These are phyloP conservation scores for Galendromus occidentalis DNA, from an alignment of 1,140 invertebrate genomes.

Conservation along the genomic window DNA sequence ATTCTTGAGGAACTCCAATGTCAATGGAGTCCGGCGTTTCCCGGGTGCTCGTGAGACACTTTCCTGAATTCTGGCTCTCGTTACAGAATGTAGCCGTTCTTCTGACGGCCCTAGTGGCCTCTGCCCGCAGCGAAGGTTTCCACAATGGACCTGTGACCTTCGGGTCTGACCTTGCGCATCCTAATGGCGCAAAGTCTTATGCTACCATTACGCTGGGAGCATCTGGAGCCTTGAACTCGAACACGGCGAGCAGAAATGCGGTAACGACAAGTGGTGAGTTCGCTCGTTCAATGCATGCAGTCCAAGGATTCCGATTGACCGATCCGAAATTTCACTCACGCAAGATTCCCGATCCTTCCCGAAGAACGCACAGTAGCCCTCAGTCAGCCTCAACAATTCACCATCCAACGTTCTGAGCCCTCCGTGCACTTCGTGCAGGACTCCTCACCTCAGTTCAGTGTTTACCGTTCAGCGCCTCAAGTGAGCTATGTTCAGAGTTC, in stretches of 20 bases:
- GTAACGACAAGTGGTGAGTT: background rate
- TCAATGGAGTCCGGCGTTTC: too few relatives aligned
- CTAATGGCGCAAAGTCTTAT: background rate
- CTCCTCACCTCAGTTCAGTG: background rate
- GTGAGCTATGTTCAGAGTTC: background rate
- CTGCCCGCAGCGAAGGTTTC: background rate
- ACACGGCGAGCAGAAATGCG: background rate
- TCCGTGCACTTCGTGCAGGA: background rate
- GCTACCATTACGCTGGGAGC: background rate
- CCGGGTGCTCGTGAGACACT: too few relatives aligned
- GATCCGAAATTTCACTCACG: too few relatives aligned
- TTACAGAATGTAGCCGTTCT: too few relatives aligned
- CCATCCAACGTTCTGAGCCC: too few relatives aligned
- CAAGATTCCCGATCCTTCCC: too few relatives aligned
- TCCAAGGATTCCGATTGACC: too few relatives aligned
- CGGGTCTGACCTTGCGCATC: background rate
- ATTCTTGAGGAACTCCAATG: too few relatives aligned
- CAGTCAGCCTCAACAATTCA: too few relatives aligned
- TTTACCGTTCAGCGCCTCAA: background rate
- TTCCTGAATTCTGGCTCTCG: too few relatives aligned
- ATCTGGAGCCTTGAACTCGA: background rate
- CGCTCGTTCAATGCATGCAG: background rate
- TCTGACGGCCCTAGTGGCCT: too few relatives aligned
- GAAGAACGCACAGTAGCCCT: too few relatives aligned
- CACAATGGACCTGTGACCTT: constrained; percentile 1